Evolutionary conservation across 2,113 vertebrate species (phyloP).

Genomic region (Noturus placidus): DNA sequence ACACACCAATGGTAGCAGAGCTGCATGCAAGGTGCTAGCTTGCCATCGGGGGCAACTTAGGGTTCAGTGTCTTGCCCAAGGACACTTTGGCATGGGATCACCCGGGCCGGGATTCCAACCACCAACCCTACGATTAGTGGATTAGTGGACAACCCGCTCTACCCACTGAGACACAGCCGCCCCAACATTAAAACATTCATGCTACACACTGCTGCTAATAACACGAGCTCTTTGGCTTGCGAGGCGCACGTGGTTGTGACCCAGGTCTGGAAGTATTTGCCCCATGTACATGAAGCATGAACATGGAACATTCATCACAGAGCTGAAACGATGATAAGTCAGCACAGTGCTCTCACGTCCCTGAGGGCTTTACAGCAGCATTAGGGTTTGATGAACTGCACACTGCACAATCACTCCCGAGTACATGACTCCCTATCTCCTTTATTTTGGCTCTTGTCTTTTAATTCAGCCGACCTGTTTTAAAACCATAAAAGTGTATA

Average conservation of each 20-base stretch:
- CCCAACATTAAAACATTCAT: neutral
- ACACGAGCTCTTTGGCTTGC: neutral
- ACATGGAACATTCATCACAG: constrained; percentile 65
- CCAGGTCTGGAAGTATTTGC: constrained; percentile 76
- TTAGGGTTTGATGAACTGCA: constrained; percentile 33
- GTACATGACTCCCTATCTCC: neutral
- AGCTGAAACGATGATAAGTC: constrained; percentile 40
- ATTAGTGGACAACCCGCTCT: no score
- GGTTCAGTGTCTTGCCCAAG: no score
- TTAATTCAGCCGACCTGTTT: neutral
- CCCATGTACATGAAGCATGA: constrained; percentile 55
- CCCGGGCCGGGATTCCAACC: no score
- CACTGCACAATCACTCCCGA: neutral
- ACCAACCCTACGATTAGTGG: no score
- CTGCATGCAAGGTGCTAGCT: no score
- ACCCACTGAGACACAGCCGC: no score
- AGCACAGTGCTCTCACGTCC: constrained; percentile 2
- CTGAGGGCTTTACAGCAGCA: constrained; percentile 19
- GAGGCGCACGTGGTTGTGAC: neutral
- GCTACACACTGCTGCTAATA: neutral
- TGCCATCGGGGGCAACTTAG: no score
- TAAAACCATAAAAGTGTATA: constrained; percentile 12
- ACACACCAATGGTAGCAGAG: no score
- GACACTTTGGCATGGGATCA: no score
- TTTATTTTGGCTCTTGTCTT: constrained; percentile 19